Evolutionary conservation across 2,888 invertebrate genomes (phyloP).

Genomic region (Dasysyrphus albostriatus): DNA sequence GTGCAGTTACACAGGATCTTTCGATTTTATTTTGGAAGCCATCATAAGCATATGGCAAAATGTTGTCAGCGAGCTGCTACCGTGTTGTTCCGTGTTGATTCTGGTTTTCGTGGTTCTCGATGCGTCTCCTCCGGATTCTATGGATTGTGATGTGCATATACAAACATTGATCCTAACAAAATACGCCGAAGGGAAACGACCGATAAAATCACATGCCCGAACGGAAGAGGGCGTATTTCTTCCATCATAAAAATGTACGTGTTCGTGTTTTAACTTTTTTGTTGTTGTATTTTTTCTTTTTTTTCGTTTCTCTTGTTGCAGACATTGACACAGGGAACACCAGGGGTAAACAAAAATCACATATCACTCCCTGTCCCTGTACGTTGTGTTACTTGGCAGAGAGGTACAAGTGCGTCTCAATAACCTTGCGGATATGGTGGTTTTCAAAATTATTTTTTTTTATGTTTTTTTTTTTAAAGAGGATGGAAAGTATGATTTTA

Average conservation of each 20-base stretch:
- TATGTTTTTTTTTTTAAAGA: slow-evolving; percentile 24
- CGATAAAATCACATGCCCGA: slow-evolving; percentile 67
- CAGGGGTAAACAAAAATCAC: slow-evolving; percentile 63
- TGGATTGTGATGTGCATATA: slow-evolving; percentile 68
- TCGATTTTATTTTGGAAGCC: slow-evolving; percentile 42
- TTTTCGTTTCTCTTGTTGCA: slow-evolving; percentile 8
- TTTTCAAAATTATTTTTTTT: slow-evolving; percentile 61
- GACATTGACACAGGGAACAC: slow-evolving; percentile 62
- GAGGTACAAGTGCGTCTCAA: slow-evolving; percentile 63
- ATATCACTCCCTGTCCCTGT: slow-evolving; percentile 48
- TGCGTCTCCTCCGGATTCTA: slow-evolving; percentile 18
- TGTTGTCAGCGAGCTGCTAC: slow-evolving; percentile 42
- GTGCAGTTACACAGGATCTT: slow-evolving; percentile 33
- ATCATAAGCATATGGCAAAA: slow-evolving; percentile 44
- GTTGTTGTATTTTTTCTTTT: slow-evolving; percentile 2
- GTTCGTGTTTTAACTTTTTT: slow-evolving; percentile 33
- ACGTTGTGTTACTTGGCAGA: background rate
- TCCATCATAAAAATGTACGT: slow-evolving; percentile 45
- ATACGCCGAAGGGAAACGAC: slow-evolving; percentile 66
- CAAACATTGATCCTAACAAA: slow-evolving; percentile 68
- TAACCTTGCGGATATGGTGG: slow-evolving; percentile 75
- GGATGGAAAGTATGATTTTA: slow-evolving; percentile 67
- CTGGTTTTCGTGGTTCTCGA: background rate
- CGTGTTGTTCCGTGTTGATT: slow-evolving; percentile 32
- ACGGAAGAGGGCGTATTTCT: slow-evolving; percentile 73